These are phyloP conservation scores for Chelon labrosus DNA, from an alignment of 2,797 vertebrate genomes.

Conservation along the genomic window DNA sequence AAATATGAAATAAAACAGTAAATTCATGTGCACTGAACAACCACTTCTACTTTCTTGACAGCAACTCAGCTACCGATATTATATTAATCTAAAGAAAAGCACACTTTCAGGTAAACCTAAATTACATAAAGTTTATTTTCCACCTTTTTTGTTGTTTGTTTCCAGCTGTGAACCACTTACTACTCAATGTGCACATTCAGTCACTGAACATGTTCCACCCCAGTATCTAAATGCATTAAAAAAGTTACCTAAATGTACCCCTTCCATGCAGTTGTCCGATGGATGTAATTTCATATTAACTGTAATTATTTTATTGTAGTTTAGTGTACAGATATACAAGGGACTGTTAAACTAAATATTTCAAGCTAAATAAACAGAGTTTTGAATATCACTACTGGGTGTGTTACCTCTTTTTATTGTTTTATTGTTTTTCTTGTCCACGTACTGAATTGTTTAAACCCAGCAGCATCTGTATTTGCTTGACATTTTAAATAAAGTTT, in stretches of 20 bases:
- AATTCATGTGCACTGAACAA: constrained; percentile 16
- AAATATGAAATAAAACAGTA: not conserved
- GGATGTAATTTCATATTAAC: constrained; percentile 74
- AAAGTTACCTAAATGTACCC: constrained; percentile 58
- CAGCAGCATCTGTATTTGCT: not conserved
- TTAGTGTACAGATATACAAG: constrained; percentile 80
- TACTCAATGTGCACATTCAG: constrained; percentile 57
- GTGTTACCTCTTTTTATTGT: constrained; percentile 16
- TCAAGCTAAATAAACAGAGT: constrained; percentile 76
- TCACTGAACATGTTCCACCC: constrained; percentile 42
- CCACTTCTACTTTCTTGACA: constrained; percentile 25
- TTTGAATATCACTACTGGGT: constrained; percentile 71
- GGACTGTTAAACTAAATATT: constrained; percentile 75
- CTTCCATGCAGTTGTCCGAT: constrained; percentile 62
- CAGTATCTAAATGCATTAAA: constrained; percentile 30
- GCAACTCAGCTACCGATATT: constrained; percentile 50
- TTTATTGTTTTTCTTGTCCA: not conserved
- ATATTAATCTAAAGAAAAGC: constrained; percentile 42
- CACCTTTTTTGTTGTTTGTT: constrained; percentile 38
- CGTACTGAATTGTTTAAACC: fast-evolving
- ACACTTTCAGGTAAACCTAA: constrained; percentile 40
- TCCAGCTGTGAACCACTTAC: constrained; percentile 33
- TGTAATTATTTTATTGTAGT: constrained; percentile 81
- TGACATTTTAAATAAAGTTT: constrained; percentile 61
- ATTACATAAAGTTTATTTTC: constrained; percentile 24